Evolutionary conservation across 2,113 vertebrate species (phyloP).

Genomic region (Scopus umbretta): DNA sequence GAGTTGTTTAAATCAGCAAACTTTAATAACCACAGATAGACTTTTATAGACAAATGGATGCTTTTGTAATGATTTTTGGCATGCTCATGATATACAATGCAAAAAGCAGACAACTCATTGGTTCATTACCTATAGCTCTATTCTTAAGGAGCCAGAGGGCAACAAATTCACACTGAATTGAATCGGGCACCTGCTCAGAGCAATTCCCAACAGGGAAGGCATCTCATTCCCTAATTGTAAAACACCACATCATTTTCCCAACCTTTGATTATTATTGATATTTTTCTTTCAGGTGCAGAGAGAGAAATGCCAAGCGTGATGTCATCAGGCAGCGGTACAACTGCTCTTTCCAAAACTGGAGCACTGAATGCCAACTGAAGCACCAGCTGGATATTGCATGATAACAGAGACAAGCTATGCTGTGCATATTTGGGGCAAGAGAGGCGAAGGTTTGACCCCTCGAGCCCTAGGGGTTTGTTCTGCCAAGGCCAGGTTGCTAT

Average conservation of each 20-base stretch:
- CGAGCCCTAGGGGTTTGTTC: not conserved
- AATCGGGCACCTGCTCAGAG: not conserved
- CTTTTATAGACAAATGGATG: not conserved
- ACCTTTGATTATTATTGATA: not conserved
- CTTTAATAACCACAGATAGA: not conserved
- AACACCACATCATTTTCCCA: not conserved
- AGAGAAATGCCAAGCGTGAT: not conserved
- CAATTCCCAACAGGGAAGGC: not conserved
- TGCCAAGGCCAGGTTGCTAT: constrained; percentile 47
- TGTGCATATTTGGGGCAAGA: not conserved
- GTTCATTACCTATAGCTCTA: not conserved
- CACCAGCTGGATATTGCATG: not conserved
- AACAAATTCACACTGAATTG: not conserved
- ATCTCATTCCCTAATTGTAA: not conserved
- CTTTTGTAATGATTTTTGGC: not conserved
- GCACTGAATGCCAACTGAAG: not conserved
- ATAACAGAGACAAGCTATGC: not conserved
- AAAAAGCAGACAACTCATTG: not conserved
- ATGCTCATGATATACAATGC: not conserved
- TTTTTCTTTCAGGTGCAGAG: not conserved
- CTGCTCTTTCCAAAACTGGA: not conserved
- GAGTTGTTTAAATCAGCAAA: not conserved
- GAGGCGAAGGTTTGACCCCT: not conserved
- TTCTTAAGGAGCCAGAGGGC: not conserved
- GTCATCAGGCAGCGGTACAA: not conserved